A percentile compares a stretch with the other conserved stretches of the same genome.
These are phyloP conservation scores for Misgurnus mizolepis DNA, from an alignment of 2,113 vertebrate genomes.

Conservation along the genomic window DNA sequence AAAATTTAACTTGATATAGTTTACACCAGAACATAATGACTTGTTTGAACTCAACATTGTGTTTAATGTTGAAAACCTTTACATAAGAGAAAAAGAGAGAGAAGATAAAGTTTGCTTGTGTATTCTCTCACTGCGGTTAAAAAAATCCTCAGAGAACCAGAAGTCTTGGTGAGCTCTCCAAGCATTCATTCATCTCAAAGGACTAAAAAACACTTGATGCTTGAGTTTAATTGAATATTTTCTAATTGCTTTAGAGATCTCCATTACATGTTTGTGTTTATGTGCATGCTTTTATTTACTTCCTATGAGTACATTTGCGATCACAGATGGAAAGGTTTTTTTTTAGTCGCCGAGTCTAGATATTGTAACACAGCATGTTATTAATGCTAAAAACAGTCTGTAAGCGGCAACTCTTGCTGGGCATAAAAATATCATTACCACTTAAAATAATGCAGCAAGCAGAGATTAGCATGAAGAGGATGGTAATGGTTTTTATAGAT, in stretches of 20 bases:
- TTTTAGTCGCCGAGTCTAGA: neutral
- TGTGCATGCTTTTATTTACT: neutral
- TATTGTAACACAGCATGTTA: slow-evolving; percentile 8
- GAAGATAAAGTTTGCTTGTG: too few relatives aligned
- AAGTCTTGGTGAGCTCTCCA: too few relatives aligned
- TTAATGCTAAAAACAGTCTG: slow-evolving; percentile 1
- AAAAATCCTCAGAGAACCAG: too few relatives aligned
- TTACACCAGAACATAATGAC: too few relatives aligned
- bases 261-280: neutral
- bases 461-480: neutral
- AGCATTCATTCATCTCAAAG: too few relatives aligned
- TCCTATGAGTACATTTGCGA: neutral
- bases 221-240: neutral
- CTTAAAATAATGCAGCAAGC: slow-evolving; percentile 11
- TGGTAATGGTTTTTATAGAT: neutral
- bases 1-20: too few relatives aligned
- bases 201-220: too few relatives aligned
- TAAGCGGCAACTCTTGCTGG: neutral
- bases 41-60: too few relatives aligned
- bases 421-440: neutral
- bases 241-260: neutral
- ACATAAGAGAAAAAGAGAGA: too few relatives aligned
- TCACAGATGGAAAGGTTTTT: neutral
- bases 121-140: too few relatives aligned
- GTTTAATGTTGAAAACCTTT: too few relatives aligned